phyloP scores from a whole-genome alignment of 1,140 invertebrate species.

The Heterodera schachtii region DNA sequence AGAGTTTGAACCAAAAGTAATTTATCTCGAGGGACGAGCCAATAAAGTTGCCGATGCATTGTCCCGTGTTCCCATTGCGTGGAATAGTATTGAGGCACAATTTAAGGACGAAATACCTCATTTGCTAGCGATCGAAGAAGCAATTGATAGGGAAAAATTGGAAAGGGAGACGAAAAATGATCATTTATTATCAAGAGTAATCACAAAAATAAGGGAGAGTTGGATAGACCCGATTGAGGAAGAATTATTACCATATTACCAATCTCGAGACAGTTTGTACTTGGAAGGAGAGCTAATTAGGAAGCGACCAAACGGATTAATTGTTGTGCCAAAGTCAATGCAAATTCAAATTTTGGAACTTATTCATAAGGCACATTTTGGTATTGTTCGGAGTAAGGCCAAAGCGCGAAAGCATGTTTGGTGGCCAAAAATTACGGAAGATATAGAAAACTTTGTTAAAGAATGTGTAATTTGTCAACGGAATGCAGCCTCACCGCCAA shows the following conservation, averaged over 20 bases:
- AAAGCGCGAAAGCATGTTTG: background rate
- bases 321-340: slow-evolving; percentile 8
- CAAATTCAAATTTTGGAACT: background rate
- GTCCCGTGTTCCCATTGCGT: too few species aligned
- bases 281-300: slow-evolving; percentile 8
- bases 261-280: background rate
- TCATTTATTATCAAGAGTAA: background rate
- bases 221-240: background rate
- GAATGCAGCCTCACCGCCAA: background rate
- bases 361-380: slow-evolving; percentile 21
- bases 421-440: slow-evolving; percentile 16
- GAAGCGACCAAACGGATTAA: background rate
- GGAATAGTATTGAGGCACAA: too few species aligned
- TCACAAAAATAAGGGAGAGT: slow-evolving; percentile 1
- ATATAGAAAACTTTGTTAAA: slow-evolving; percentile 5
- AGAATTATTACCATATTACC: background rate
- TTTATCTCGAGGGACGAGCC: too few species aligned
- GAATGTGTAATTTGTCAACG: slow-evolving; percentile 8
- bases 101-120: too few species aligned
- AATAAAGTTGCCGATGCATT: too few species aligned
- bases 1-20: too few species aligned
- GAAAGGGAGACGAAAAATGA: slow-evolving; percentile 9
- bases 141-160: background rate
- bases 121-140: too few species aligned
- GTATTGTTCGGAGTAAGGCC: background rate